Conservation (phyloP, 2,888 invertebrate species). For the Ernsta delagoae region DNA sequence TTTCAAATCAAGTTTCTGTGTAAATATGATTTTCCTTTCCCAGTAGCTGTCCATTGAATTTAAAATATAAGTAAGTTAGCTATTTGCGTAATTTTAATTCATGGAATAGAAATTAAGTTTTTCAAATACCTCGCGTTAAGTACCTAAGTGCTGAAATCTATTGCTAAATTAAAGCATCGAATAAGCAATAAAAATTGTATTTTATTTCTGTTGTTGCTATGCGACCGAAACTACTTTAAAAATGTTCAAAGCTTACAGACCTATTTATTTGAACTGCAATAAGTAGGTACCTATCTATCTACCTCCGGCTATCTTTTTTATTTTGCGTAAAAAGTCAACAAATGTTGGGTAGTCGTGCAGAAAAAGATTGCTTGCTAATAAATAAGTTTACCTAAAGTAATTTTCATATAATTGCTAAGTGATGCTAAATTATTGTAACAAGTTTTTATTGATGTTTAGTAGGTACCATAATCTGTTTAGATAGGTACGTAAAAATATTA, state of each 20-base stretch:
- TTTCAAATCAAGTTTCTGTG: no score
- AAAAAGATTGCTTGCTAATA: slow-evolving; percentile 10
- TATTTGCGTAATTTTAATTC: no score
- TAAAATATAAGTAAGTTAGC: no score
- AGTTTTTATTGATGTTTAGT: not conserved
- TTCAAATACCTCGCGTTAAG: no score
- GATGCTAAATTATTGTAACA: not conserved
- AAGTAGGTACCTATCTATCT: no score
- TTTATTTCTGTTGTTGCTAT: not conserved
- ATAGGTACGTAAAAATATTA: no score
- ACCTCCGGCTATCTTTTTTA: no score
- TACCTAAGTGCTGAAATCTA: not conserved
- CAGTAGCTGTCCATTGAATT: no score
- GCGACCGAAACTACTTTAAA: not conserved
- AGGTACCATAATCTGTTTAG: no score
- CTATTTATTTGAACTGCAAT: slow-evolving; percentile 14
- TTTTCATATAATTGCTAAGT: not conserved
- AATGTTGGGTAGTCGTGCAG: slow-evolving; percentile 13
- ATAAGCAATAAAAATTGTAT: not conserved
- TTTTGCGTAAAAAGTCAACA: slow-evolving; percentile 8
- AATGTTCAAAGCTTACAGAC: slow-evolving; percentile 15
- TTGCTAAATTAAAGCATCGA: not conserved
- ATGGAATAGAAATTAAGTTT: no score
- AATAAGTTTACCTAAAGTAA: not conserved
- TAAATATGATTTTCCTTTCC: no score